phyloP scores from a whole-genome alignment of 1,140 invertebrate species.

The Monochamus saltuarius region DNA sequence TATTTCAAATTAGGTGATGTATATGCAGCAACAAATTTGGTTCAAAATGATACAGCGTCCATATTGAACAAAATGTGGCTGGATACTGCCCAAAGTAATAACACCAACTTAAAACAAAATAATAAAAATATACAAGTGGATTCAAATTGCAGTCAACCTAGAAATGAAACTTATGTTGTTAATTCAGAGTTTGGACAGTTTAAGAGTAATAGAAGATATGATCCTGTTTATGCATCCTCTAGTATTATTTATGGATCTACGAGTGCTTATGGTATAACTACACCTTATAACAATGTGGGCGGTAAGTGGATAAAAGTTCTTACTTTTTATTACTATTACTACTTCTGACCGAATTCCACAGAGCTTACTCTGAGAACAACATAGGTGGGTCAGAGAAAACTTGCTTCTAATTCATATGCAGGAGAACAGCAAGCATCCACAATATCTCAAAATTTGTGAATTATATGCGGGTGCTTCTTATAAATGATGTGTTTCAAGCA shows the following conservation, averaged over 20 bases:
- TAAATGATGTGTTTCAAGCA: too few relatives aligned
- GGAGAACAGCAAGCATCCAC: too few relatives aligned
- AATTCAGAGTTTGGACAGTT: constrained; percentile 40
- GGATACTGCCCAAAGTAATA: constrained; percentile 36
- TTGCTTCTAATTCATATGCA: too few relatives aligned
- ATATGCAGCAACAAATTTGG: constrained; percentile 22
- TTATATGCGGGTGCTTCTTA: too few relatives aligned
- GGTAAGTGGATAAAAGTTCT: too few relatives aligned
- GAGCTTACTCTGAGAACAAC: too few relatives aligned
- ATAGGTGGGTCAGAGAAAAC: too few relatives aligned
- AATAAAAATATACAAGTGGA: constrained; percentile 33
- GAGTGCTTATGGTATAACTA: too few relatives aligned
- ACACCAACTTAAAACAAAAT: constrained; percentile 31
- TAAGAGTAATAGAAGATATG: constrained; percentile 38
- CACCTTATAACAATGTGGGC: too few relatives aligned
- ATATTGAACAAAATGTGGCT: constrained; percentile 56
- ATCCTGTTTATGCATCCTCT: constrained; percentile 30
- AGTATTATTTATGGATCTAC: constrained; percentile 12
- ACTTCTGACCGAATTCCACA: too few relatives aligned
- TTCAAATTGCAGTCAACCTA: constrained; percentile 22
- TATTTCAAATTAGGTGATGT: constrained; percentile 33
- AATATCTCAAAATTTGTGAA: too few relatives aligned
- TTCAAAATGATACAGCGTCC: constrained; percentile 45
- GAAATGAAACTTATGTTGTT: constrained; percentile 30
- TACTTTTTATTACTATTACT: too few relatives aligned